These are phyloP conservation scores for Trypoxylus dichotomus DNA, from an alignment of 1,140 invertebrate species.

Conservation along the genomic window DNA sequence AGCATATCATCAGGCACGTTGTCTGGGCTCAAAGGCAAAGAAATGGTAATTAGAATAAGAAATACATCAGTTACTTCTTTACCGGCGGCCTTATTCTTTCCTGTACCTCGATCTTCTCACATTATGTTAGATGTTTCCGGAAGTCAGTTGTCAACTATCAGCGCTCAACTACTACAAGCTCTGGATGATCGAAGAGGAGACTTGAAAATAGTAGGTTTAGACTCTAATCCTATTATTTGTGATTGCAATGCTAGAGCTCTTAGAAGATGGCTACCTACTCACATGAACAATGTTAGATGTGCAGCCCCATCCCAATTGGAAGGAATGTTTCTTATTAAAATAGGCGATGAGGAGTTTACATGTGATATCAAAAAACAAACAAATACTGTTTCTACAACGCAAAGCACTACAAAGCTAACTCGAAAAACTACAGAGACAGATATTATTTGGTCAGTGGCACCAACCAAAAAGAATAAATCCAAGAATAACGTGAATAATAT, in stretches of 20 bases:
- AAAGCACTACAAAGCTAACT: conserved; percentile 55
- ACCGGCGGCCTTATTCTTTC: conserved; percentile 80
- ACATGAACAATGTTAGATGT: conserved; percentile 65
- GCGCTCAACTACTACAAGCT: conserved; percentile 74
- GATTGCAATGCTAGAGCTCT: conserved; percentile 81
- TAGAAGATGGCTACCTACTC: conserved; percentile 72
- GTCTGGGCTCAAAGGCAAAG: conserved; percentile 70
- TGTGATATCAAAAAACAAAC: conserved; percentile 68
- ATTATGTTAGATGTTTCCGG: conserved; percentile 77
- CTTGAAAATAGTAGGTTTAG: conserved; percentile 70
- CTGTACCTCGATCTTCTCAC: conserved; percentile 83
- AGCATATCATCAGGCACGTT: conserved; percentile 81
- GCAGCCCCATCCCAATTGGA: conserved; percentile 67
- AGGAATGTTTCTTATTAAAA: conserved; percentile 67
- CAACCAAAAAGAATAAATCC: conserved; percentile 56
- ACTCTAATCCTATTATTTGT: conserved; percentile 78
- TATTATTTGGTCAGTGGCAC: conserved; percentile 83
- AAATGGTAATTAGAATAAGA: conserved; percentile 70
- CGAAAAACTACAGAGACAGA: conserved; percentile 72
- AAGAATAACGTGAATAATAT: conserved; percentile 58
- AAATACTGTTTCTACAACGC: conserved; percentile 55
- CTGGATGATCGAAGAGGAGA: conserved; percentile 78
- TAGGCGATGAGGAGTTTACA: conserved; percentile 77
- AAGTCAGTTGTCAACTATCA: conserved; percentile 73
- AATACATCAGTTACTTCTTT: conserved; percentile 79